phyloP scores from a whole-genome alignment of 2,113 vertebrate species.

The Astatoreochromis straeleni region DNA sequence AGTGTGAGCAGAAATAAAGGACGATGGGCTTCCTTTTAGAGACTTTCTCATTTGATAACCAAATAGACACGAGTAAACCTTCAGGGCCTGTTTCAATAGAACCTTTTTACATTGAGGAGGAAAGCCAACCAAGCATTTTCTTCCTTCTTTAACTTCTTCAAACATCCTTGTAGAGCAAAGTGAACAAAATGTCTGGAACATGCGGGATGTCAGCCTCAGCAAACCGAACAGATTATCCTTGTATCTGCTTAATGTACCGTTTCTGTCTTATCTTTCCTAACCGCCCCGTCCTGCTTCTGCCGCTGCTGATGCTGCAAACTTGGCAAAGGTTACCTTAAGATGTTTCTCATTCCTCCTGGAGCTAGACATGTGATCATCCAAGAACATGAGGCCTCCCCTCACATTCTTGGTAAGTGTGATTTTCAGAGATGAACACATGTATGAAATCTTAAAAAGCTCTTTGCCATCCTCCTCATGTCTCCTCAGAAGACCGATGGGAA shows the following conservation, averaged over 20 bases:
- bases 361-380: constrained; percentile 97
- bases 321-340: constrained; percentile 97
- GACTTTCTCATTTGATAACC: background rate
- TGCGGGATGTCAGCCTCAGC: constrained; percentile 73
- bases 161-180: constrained; percentile 48
- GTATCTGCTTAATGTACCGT: constrained; percentile 61
- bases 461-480: background rate
- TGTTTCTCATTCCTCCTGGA: constrained; percentile 96
- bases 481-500: background rate
- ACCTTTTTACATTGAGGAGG: background rate
- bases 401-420: constrained; percentile 94
- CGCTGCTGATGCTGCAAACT: constrained; percentile 59
- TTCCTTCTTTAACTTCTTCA: background rate
- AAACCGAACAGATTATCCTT: constrained; percentile 1
- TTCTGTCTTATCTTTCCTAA: constrained; percentile 76
- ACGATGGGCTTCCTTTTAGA: background rate
- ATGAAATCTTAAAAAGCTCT: background rate
- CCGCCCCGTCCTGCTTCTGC: background rate
- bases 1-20: background rate
- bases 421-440: background rate
- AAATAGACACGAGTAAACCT: constrained; percentile 19
- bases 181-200: constrained; percentile 19
- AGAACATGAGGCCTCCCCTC: constrained; percentile 96
- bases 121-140: background rate
- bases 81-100: constrained; percentile 12